Percentiles rank a stretch among this genome's conserved stretches.
These are phyloP conservation scores for Eledone cirrhosa DNA, from an alignment of 2,888 invertebrate species.

Conservation along the genomic window DNA sequence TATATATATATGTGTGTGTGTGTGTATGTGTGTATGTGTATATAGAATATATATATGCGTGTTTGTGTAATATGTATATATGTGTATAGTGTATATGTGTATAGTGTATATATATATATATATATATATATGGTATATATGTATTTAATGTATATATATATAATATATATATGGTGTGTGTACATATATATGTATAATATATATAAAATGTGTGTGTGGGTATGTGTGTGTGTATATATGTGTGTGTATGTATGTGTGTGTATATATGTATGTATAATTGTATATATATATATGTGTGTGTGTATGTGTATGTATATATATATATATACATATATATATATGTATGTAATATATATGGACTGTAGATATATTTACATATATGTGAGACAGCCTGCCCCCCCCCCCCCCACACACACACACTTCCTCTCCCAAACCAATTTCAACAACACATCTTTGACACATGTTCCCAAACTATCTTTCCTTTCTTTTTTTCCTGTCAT, in stretches of 20 bases:
- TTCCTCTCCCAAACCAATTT: too few species aligned
- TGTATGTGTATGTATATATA: neutral
- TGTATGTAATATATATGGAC: too few species aligned
- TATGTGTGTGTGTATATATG: neutral
- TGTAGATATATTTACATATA: too few species aligned
- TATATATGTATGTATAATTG: neutral
- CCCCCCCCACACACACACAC: too few species aligned
- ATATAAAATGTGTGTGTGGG: too few species aligned
- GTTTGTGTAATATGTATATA: neutral
- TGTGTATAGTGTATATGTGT: neutral
- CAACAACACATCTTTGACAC: too few species aligned
- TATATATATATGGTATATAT: neutral
- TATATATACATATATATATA: neutral
- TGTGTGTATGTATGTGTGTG: slow-evolving; percentile 3
- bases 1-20: neutral
- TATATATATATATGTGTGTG: neutral
- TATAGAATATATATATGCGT: neutral
- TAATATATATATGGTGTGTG: neutral
- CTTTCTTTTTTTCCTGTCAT: too few species aligned
- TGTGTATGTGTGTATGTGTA: neutral
- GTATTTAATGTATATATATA: too few species aligned
- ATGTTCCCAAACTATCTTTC: too few species aligned
- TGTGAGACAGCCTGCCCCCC: too few species aligned
- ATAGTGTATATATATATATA: neutral
- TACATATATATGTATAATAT: neutral